These are phyloP conservation scores for Tetragnatha versicolor DNA, from an alignment of 1,140 invertebrate genomes.

Conservation along the genomic window DNA sequence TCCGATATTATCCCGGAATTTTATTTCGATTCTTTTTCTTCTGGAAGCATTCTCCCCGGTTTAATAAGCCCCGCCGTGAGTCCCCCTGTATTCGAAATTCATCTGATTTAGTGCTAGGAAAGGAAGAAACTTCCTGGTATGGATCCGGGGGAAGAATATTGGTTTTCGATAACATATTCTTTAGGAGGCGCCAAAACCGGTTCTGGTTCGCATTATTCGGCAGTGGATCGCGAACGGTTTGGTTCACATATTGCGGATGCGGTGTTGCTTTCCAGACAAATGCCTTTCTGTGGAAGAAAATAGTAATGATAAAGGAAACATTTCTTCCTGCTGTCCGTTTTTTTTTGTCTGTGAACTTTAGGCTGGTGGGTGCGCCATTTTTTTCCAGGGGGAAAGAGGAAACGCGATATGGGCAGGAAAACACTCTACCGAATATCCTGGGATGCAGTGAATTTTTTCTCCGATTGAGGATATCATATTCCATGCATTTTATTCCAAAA, in stretches of 20 bases:
- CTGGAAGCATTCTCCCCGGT: slow-evolving; percentile 1
- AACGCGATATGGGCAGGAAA: slow-evolving; percentile 32
- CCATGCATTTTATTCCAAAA: no score
- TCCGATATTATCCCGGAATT: no score
- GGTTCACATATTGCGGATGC: not conserved
- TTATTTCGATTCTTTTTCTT: slow-evolving; percentile 21
- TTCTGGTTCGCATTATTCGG: slow-evolving; percentile 27
- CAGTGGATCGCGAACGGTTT: slow-evolving; percentile 28
- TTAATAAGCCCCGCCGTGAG: slow-evolving; percentile 27
- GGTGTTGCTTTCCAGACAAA: slow-evolving; percentile 35
- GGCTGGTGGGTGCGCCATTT: slow-evolving; percentile 19
- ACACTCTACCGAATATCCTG: slow-evolving; percentile 22
- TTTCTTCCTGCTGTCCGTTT: slow-evolving; percentile 1
- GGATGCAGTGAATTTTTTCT: slow-evolving; percentile 7
- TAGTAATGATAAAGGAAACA: slow-evolving; percentile 47
- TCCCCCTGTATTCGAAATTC: slow-evolving; percentile 33
- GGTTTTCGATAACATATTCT: slow-evolving; percentile 52
- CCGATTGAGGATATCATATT: no score
- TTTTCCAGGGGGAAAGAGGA: slow-evolving; percentile 4
- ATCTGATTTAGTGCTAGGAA: slow-evolving; percentile 28
- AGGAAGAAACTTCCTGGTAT: slow-evolving; percentile 14
- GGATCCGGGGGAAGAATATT: slow-evolving; percentile 17
- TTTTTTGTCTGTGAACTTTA: not conserved
- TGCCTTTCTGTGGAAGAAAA: slow-evolving; percentile 27
- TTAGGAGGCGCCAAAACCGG: slow-evolving; percentile 31